Evolutionary conservation across 2,113 vertebrate genomes (phyloP), one percentile per base, ranked within the genome.

Genomic region (Peucedramus taeniatus): DNA sequence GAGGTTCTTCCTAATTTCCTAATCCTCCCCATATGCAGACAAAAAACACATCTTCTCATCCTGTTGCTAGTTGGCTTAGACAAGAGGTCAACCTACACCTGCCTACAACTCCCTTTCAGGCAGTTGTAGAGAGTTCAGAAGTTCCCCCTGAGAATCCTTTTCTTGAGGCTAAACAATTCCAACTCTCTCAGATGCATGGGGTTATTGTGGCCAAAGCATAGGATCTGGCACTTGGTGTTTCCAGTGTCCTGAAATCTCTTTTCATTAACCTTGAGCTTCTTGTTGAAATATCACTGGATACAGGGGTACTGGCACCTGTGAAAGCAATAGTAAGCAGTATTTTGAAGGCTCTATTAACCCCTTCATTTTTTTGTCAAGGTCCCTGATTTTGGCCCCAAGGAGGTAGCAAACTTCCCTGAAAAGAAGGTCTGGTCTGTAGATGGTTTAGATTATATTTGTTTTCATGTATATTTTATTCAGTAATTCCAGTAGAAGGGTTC

Each of bases 391-490:
- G 16, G 50, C 60, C 79, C 86, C 54, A 74, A 65, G 61, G 50
- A 92, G 54, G 64, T 42, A 94, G 45, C 27, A 92, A 61, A 53
- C 5, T n/a, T 66, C 47, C 31, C 70, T 75, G 28, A 65, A 88
- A 87, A 85, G 26, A 77, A n/a, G 30, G 31, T 56, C 69, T 42
- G 15, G 24, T 70, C 28, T 85, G 37, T 79, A 88, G 50, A 64
- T 74, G 68, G 37, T 69, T 90, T 90, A 63, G n/a, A 83, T 94
- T 87, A 26, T 88, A 31, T 79, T 85, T 93, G 26, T 80, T 92
- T 86, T 74, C 86, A 75, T 76, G 31, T 56, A 69, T 65, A 69
- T 91, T 28, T 86, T 86, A 45, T 89, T 72, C 44, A 75, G 15
- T 71, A 79, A 95, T 85, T 83, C 49, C 66, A 83, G 37, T 5